These are phyloP conservation scores for Cheilosia urbana DNA, from an alignment of 2,888 invertebrate species.

Conservation along the genomic window DNA sequence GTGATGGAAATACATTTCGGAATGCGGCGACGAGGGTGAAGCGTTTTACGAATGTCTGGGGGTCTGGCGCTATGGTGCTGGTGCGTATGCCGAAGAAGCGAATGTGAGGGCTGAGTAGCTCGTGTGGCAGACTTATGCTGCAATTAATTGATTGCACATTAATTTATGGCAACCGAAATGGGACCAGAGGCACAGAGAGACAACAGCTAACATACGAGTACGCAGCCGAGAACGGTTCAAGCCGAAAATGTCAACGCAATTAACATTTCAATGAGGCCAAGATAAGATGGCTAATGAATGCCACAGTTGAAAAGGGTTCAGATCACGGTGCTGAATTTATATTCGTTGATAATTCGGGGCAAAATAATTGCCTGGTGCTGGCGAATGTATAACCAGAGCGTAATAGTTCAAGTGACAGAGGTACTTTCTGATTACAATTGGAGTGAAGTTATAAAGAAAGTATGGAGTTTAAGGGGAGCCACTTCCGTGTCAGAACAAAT, in stretches of 20 bases:
- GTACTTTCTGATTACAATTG: not conserved
- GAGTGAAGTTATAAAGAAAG: not conserved
- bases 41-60: slow-evolving; percentile 57
- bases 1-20: slow-evolving; percentile 21
- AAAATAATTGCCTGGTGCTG: slow-evolving; percentile 41
- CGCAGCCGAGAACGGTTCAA: slow-evolving; percentile 24
- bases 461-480: not conserved
- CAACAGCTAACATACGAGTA: slow-evolving; percentile 3
- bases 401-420: not conserved
- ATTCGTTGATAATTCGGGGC: slow-evolving; percentile 56
- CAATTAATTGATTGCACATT: slow-evolving; percentile 74
- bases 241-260: slow-evolving; percentile 71
- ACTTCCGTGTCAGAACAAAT: too few species aligned
- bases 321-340: slow-evolving; percentile 55
- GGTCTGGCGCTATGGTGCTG: not conserved
- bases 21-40: slow-evolving; percentile 30
- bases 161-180: slow-evolving; percentile 67
- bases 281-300: slow-evolving; percentile 71
- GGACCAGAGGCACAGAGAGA: slow-evolving; percentile 35
- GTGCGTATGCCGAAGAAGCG: slow-evolving; percentile 12
- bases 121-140: slow-evolving; percentile 66
- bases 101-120: slow-evolving; percentile 21
- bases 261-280: slow-evolving; percentile 75
- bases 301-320: slow-evolving; percentile 44
- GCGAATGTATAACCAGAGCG: slow-evolving; percentile 4